A percentile compares a stretch with the other conserved stretches of the same genome.
phyloP scores from a whole-genome alignment of 1,140 invertebrate genomes.

The Melitaea cinxia region DNA sequence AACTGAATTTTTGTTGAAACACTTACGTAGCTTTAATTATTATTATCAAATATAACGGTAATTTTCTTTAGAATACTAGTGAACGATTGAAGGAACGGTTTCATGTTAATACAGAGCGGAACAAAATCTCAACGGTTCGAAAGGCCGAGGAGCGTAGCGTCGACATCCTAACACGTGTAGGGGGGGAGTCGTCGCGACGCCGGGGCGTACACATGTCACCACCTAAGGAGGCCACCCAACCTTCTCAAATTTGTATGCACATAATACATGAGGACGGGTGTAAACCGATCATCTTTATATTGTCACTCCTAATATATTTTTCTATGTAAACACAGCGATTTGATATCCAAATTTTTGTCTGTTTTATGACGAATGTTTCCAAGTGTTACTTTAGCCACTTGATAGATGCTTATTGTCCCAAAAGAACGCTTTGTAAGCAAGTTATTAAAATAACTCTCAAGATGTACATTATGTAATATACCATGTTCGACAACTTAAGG shows the following conservation, averaged over 20 bases:
- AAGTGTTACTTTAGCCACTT: neutral
- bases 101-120: slow-evolving; percentile 69
- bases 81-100: slow-evolving; percentile 16
- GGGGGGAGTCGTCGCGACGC: slow-evolving; percentile 50
- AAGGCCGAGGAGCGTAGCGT: slow-evolving; percentile 13
- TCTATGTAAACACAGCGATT: slow-evolving; percentile 50
- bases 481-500: too few species aligned
- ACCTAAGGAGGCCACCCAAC: slow-evolving; percentile 49
- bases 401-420: too few species aligned
- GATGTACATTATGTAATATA: too few species aligned
- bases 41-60: too few species aligned
- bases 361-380: neutral
- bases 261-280: slow-evolving; percentile 73
- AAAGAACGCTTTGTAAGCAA: too few species aligned
- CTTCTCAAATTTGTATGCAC: slow-evolving; percentile 76
- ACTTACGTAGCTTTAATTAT: too few species aligned
- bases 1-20: too few species aligned
- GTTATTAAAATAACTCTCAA: too few species aligned
- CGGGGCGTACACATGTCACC: slow-evolving; percentile 60
- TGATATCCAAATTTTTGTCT: slow-evolving; percentile 6
- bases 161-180: slow-evolving; percentile 33
- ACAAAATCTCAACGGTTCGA: slow-evolving; percentile 46
- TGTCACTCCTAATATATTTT: slow-evolving; percentile 49
- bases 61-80: neutral
- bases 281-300: slow-evolving; percentile 74